Conservation (phyloP, 2,888 invertebrate genomes). For the Ctenicera cuprea region DNA sequence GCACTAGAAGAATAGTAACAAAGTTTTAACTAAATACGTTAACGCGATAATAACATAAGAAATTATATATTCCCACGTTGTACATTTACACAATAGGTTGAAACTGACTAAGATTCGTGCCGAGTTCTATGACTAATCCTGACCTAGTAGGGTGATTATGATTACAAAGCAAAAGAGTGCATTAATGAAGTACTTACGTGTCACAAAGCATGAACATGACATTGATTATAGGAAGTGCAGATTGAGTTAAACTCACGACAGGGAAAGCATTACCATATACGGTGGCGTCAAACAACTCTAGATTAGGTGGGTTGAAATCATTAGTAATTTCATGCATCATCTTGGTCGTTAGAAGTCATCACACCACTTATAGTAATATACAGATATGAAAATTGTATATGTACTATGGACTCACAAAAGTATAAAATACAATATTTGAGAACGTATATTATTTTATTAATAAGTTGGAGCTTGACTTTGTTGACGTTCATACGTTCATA, state of each 20-base stretch:
- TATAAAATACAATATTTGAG: no score
- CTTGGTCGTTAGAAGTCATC: background rate
- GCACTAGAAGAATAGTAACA: background rate
- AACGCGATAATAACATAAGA: no score
- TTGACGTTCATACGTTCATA: no score
- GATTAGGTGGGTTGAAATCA: conserved; percentile 1
- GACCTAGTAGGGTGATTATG: background rate
- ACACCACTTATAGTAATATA: conserved; percentile 1
- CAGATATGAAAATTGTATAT: background rate
- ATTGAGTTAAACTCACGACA: background rate
- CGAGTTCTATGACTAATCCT: background rate
- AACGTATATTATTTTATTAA: no score
- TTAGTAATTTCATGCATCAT: conserved; percentile 14
- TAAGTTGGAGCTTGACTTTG: no score
- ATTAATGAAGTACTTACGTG: background rate
- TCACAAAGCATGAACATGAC: background rate
- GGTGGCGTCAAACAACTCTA: background rate
- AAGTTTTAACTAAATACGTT: background rate
- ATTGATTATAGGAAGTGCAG: conserved; percentile 7
- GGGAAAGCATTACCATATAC: conserved; percentile 3
- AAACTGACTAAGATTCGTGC: background rate
- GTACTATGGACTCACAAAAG: no score
- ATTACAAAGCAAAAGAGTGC: background rate
- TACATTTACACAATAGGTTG: no score
- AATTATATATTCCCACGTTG: no score